phyloP scores from a whole-genome alignment of 2,113 vertebrate genomes.

The Gadus chalcogrammus region DNA sequence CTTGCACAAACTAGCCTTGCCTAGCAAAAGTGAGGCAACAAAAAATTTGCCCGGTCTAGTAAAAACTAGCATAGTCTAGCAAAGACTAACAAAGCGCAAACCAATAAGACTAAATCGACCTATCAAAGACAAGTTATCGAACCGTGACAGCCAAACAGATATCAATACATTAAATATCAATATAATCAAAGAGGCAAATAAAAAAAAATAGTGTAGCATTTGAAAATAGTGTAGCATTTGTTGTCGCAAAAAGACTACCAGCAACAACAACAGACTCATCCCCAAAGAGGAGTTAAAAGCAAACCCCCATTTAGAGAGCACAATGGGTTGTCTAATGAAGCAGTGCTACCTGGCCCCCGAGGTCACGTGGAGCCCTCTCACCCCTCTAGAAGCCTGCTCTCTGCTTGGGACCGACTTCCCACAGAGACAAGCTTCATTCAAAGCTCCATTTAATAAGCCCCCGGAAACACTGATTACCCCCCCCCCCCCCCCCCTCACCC shows the following conservation, averaged over 20 bases:
- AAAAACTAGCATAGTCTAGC: no score
- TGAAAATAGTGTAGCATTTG: background rate
- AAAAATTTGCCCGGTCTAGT: no score
- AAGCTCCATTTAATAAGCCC: conserved; percentile 75
- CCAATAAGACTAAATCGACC: no score
- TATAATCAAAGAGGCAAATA: background rate
- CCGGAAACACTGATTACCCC: conserved; percentile 73
- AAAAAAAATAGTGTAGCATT: background rate
- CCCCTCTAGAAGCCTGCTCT: conserved; percentile 49
- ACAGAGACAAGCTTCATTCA: conserved; percentile 65
- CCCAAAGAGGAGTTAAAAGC: conserved; percentile 44
- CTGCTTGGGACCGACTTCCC: conserved; percentile 60
- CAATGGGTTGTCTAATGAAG: conserved; percentile 57
- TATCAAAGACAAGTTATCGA: no score
- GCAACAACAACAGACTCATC: conserved; percentile 26
- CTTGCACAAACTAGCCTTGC: no score
- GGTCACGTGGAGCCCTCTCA: conserved; percentile 48
- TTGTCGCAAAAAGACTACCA: background rate
- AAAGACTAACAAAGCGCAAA: no score
- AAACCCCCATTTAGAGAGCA: conserved; percentile 41
- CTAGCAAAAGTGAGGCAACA: no score
- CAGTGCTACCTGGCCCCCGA: conserved; percentile 53
- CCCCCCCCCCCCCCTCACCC: conserved; percentile 23
- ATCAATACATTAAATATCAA: no score
- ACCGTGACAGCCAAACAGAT: no score